A percentile compares a stretch with the other conserved stretches of the same genome.
These are phyloP conservation scores for Electrophaes corylata DNA, from an alignment of 2,888 invertebrate species.

Conservation along the genomic window DNA sequence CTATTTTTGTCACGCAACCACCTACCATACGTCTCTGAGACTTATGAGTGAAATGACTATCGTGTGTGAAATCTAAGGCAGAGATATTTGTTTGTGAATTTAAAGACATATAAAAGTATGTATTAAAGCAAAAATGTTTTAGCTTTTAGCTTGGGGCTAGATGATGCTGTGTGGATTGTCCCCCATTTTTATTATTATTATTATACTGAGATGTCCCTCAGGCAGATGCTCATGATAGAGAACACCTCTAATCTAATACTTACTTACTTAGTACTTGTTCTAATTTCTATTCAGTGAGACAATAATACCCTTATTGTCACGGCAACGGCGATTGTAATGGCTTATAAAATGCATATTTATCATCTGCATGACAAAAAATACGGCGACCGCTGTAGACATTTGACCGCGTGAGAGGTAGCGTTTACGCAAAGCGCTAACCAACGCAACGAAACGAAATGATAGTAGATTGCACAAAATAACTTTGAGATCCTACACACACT, in stretches of 20 bases:
- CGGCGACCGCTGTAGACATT: conserved; percentile 27
- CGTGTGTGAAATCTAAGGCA: too few relatives aligned
- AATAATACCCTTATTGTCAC: conserved; percentile 9
- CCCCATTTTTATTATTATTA: too few relatives aligned
- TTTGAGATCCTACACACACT: background rate
- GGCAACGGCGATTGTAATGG: conserved; percentile 38
- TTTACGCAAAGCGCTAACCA: background rate
- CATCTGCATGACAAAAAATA: conserved; percentile 40
- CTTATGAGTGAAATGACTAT: too few relatives aligned
- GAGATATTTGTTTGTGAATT: too few relatives aligned
- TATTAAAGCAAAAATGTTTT: too few relatives aligned
- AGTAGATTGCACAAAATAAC: background rate
- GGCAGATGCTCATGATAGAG: background rate
- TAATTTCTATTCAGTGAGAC: background rate
- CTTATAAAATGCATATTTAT: conserved; percentile 39
- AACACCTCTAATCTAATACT: background rate
- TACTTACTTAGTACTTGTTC: background rate
- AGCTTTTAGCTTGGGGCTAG: too few relatives aligned
- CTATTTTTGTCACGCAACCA: too few relatives aligned
- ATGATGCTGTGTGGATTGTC: too few relatives aligned
- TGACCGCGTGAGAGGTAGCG: background rate
- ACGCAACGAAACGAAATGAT: background rate
- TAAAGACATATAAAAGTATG: too few relatives aligned
- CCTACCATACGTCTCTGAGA: too few relatives aligned
- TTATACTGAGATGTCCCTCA: too few relatives aligned